Percentiles rank a stretch among this genome's conserved stretches.
phyloP scores from a whole-genome alignment of 2,113 vertebrate genomes.

The Rhinogobius similis region DNA sequence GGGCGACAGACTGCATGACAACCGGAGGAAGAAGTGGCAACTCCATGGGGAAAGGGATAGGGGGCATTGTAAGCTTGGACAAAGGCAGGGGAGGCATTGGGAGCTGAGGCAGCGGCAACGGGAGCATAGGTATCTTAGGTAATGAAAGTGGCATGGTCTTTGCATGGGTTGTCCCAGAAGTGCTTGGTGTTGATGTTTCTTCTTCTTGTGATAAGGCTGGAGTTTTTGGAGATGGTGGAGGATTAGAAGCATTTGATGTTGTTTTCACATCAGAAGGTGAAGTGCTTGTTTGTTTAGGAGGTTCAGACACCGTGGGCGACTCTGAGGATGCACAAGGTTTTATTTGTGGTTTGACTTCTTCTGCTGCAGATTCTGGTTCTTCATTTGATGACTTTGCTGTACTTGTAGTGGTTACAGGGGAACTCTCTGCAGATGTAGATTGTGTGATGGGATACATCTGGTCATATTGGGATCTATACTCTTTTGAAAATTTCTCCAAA shows the following conservation, averaged over 20 bases:
- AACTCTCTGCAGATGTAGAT: conserved; percentile 45
- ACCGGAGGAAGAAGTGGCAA: conserved; percentile 91
- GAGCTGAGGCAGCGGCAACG: conserved; percentile 64
- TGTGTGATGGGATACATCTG: conserved; percentile 87
- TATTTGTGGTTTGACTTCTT: conserved; percentile 39
- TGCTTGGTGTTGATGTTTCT: conserved; percentile 42
- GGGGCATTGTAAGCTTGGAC: conserved; percentile 83
- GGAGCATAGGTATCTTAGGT: conserved; percentile 81
- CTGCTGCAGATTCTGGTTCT: conserved; percentile 43
- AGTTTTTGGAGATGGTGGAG: conserved; percentile 60
- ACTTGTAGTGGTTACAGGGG: conserved; percentile 17
- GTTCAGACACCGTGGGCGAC: conserved; percentile 31
- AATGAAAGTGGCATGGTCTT: conserved; percentile 69
- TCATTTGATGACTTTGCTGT: conserved; percentile 28
- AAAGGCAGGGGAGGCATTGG: conserved; percentile 71
- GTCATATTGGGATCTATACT: conserved; percentile 94
- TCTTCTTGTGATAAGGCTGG: conserved; percentile 42
- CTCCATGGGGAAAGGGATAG: conserved; percentile 91
- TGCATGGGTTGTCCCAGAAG: conserved; percentile 66
- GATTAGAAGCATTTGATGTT: conserved; percentile 60
- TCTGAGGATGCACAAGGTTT: conserved; percentile 41
- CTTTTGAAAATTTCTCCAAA: conserved; percentile 92
- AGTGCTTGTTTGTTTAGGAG: conserved; percentile 32
- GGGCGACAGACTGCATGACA: conserved; percentile 92
- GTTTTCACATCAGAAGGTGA: conserved; percentile 72